phyloP scores from a whole-genome alignment of 2,797 vertebrate species.

The Spinus olivaceus region DNA sequence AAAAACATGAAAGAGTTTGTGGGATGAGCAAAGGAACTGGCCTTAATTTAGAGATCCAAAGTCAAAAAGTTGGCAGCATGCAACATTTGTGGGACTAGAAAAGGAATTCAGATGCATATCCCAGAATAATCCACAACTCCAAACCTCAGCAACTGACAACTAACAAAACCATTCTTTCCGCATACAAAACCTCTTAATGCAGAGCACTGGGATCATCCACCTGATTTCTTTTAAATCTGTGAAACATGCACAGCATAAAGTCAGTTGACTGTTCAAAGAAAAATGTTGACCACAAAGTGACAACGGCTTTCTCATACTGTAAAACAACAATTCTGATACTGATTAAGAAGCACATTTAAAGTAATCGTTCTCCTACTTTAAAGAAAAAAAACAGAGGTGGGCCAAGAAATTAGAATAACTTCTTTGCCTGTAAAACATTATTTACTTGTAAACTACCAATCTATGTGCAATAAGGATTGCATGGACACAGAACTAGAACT shows the following conservation, averaged over 20 bases:
- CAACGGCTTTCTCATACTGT: conserved; percentile 67
- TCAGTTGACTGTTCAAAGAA: conserved; percentile 60
- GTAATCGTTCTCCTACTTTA: conserved; percentile 75
- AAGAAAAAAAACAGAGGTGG: conserved; percentile 60
- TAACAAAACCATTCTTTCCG: conserved; percentile 85
- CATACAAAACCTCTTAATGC: conserved; percentile 69
- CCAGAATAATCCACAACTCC: conserved; percentile 86
- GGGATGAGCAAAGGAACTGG: conserved; percentile 97
- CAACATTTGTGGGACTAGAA: conserved; percentile 87
- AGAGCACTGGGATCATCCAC: conserved; percentile 70
- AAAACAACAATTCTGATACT: conserved; percentile 68
- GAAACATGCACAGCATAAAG: conserved; percentile 33
- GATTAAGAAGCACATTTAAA: conserved; percentile 75
- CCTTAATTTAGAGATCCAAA: conserved; percentile 93
- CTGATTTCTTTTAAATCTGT: conserved; percentile 72
- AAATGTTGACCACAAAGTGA: conserved; percentile 64
- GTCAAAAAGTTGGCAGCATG: conserved; percentile 88
- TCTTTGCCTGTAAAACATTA: conserved; percentile 28
- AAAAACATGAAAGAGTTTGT: conserved; percentile 96
- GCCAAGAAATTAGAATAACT: conserved; percentile 8
- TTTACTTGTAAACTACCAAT: conserved; percentile 7
- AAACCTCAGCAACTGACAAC: conserved; percentile 89
- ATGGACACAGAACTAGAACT: background rate
- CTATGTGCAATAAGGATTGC: background rate
- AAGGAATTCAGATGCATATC: conserved; percentile 94